A percentile compares a stretch with the other conserved stretches of the same genome.
phyloP scores from a whole-genome alignment of 64 coral and sea anemone species.

The Platygyra sinensis region DNA sequence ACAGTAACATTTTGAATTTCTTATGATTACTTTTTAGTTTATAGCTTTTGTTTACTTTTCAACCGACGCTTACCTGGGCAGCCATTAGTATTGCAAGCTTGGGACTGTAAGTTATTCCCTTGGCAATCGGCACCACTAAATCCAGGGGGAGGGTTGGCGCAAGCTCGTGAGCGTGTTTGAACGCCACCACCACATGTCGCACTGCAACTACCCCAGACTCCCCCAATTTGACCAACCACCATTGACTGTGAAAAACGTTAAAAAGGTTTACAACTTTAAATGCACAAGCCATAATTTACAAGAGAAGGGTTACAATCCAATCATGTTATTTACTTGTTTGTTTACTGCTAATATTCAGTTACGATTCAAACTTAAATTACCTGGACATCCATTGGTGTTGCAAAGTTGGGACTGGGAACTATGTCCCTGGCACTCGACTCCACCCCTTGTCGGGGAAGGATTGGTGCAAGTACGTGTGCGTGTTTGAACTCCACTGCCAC shows the following conservation, averaged over 20 bases:
- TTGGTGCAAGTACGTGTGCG: constrained; percentile 45
- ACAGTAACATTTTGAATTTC: too few relatives aligned
- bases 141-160: constrained; percentile 36
- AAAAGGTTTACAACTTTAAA: not conserved
- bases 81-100: not conserved
- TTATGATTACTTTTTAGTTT: too few relatives aligned
- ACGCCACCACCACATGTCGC: constrained; percentile 41
- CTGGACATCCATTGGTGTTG: not conserved
- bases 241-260: not conserved
- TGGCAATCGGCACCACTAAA: constrained; percentile 23
- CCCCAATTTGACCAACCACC: constrained; percentile 21
- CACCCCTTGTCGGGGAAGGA: constrained; percentile 21
- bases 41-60: too few relatives aligned
- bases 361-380: not conserved
- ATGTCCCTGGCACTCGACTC: not conserved
- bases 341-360: too few relatives aligned
- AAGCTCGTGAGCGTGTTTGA: constrained; percentile 18
- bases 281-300: too few relatives aligned
- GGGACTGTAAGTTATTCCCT: constrained; percentile 13
- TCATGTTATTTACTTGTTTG: too few relatives aligned
- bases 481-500: constrained; percentile 47
- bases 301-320: too few relatives aligned
- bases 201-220: constrained; percentile 36
- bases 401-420: constrained; percentile 2
- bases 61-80: constrained; percentile 41